Evolutionary conservation across 2,888 invertebrate genomes (phyloP).

Genomic region (Phyto melanocephala): DNA sequence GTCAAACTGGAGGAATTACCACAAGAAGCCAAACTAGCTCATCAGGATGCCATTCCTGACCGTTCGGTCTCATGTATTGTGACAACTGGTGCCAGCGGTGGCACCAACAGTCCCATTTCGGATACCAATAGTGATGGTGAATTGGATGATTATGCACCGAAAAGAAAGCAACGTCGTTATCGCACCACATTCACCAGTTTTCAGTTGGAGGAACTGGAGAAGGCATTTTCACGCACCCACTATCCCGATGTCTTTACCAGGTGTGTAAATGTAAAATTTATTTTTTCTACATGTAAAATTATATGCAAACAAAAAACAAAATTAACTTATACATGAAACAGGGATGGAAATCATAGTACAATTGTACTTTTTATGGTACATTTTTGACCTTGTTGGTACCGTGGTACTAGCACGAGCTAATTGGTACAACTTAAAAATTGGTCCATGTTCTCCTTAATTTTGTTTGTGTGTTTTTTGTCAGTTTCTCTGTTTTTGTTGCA

Average conservation of each 20-base stretch:
- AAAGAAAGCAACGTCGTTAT: conserved; percentile 93
- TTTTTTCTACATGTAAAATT: no score
- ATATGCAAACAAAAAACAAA: no score
- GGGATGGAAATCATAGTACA: no score
- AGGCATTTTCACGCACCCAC: conserved; percentile 97
- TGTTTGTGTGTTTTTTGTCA: no score
- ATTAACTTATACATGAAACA: no score
- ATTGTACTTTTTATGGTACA: no score
- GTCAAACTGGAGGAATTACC: conserved; percentile 79
- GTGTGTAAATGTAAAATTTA: no score
- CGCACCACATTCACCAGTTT: conserved; percentile 97
- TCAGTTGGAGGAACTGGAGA: conserved; percentile 96
- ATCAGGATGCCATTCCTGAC: conserved; percentile 79
- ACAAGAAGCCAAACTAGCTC: conserved; percentile 78
- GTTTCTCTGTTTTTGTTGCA: no score
- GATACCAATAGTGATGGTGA: conserved; percentile 84
- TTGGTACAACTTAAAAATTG: no score
- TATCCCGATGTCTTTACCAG: conserved; percentile 99
- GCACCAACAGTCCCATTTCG: conserved; percentile 80
- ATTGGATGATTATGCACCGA: conserved; percentile 89
- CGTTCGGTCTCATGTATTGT: conserved; percentile 77
- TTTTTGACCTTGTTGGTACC: no score
- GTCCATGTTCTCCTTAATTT: no score
- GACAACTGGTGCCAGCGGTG: conserved; percentile 75
- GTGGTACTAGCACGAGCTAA: no score